Evolutionary conservation across 2,888 invertebrate species (phyloP), one percentile per base, ranked within the genome.

Genomic region (Alentia gelatinosa): DNA sequence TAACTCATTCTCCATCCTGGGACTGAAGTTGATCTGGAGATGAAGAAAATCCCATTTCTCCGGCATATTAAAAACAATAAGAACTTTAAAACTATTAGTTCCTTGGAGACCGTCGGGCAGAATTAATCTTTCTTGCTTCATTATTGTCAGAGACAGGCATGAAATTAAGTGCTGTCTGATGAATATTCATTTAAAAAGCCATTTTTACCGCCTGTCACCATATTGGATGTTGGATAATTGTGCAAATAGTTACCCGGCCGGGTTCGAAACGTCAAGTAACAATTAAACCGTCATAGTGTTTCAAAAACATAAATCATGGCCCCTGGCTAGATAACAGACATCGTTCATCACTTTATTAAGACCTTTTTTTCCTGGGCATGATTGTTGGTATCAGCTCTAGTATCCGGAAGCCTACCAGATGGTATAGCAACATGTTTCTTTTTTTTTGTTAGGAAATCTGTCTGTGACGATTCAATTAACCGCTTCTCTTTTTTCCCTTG

Each of bases 1-100:
- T 86, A 86, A 86, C 86, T 86, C 86, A 86, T 86, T 86, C 86
- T 37, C 86, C 86, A 47, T 30, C 86, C 33, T 86, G 86, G 86
- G 86, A 86, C 86, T 50, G 30, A 86, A 86, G 86, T 86, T 30
- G 86, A 86, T 47, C 33, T 47, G 50, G 26, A 86, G n/a, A 40
- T 23, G 39, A 40, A 40, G 83, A 83, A 83, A 83, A 83, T 15
- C 5, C 35, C 39, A 83, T 40, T 83, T 83, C 83, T 83, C 83
- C 83, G 39, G n/a, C 39, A 86, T 12, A 86, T 86, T 42, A 86
- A 86, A 86, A 86, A 86, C 86, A 86, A 86, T 47, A 86, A 50
- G 86, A 86, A 86, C 86, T 86, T 47, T 42, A 86, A 86, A 86
- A 86, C 86, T 79, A 79, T 79, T 79, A 39, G 79, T 79, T 79